Base-by-base conservation (phyloP, 2,888 invertebrate species). In the Nemurella pictetii region DNA sequence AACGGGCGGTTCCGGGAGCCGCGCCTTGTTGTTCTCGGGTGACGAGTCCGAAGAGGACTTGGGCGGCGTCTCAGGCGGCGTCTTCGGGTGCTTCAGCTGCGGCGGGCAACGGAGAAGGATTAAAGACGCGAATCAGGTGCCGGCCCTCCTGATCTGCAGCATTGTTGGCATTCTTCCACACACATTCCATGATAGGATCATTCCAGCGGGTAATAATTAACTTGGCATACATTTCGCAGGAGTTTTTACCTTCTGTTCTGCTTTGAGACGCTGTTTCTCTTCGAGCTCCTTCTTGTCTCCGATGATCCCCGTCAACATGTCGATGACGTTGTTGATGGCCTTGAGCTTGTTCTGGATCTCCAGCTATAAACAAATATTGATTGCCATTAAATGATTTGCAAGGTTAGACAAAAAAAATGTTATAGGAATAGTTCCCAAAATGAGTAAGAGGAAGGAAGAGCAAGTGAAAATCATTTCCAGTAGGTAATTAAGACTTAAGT, bases 301-400 rank as follows among this genome's bases (percentile, higher is more conserved):
- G 88, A 97, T 96, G 89, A 97, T 95, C 55, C 95, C 95, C 86
- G 95, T 95, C 88, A 97, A 92, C 95, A 96, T 96, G 89, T 96
- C 96, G 88, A 97, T 95, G 28, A 97, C 96, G 90, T 96, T 96
- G 90, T 94, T 94, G 89, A 96, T 96, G 0, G 96, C 96, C 91
- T 95, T 95, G 91, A 95, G 91, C 91, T 95, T 95, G 89, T 94
- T 94, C 90, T 94, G 94, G 88, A 95, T 94, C 92, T 95, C 95
- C 89, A 94, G 92, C 95, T 95, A 92, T 85, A 90, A 90, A 87
- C 86, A 86, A 89, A 88, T n/a, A n/a, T n/a, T n/a, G n/a, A n/a
- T n/a, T n/a, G n/a, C n/a, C n/a, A n/a, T n/a, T n/a, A n/a, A n/a
- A n/a, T n/a, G n/a, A n/a, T n/a, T n/a, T n/a, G n/a, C n/a, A n/a